These are phyloP conservation scores for Pararge aegeria DNA, from an alignment of 1,140 invertebrate genomes.

Conservation along the genomic window DNA sequence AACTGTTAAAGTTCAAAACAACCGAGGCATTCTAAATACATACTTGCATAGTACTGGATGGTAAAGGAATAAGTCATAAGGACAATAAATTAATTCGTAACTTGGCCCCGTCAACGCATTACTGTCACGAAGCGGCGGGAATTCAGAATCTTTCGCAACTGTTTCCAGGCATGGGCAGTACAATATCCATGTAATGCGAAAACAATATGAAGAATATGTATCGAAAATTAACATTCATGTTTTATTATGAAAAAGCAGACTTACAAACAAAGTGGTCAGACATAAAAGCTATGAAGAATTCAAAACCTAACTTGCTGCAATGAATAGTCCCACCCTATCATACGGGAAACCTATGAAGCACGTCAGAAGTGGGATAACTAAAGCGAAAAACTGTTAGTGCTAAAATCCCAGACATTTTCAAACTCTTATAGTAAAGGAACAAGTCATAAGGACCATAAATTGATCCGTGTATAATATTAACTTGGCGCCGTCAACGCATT, in stretches of 20 bases:
- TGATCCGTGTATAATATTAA: slow-evolving; percentile 7
- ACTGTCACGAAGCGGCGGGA: slow-evolving; percentile 5
- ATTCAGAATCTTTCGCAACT: slow-evolving; percentile 10
- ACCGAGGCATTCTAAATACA: too few species aligned
- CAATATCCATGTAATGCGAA: neutral
- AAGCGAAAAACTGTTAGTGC: too few species aligned
- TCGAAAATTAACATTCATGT: neutral
- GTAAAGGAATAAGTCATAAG: neutral
- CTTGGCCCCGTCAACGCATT: slow-evolving; percentile 13
- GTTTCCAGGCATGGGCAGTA: slow-evolving; percentile 9
- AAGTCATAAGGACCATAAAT: slow-evolving; percentile 3
- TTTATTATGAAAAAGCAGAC: neutral
- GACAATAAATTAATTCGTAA: slow-evolving; percentile 11
- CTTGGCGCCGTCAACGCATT: slow-evolving; percentile 14
- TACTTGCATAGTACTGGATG: too few species aligned
- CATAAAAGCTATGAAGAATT: too few species aligned
- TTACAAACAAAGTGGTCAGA: too few species aligned
- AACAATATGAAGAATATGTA: neutral
- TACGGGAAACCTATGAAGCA: too few species aligned
- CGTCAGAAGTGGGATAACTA: too few species aligned
- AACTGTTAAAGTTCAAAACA: too few species aligned
- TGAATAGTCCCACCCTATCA: too few species aligned
- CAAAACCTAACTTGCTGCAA: too few species aligned
- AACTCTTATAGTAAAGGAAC: too few species aligned
- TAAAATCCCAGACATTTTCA: too few species aligned